Base-by-base conservation (phyloP, 2,888 invertebrate species). In the Copidosoma aretas region DNA sequence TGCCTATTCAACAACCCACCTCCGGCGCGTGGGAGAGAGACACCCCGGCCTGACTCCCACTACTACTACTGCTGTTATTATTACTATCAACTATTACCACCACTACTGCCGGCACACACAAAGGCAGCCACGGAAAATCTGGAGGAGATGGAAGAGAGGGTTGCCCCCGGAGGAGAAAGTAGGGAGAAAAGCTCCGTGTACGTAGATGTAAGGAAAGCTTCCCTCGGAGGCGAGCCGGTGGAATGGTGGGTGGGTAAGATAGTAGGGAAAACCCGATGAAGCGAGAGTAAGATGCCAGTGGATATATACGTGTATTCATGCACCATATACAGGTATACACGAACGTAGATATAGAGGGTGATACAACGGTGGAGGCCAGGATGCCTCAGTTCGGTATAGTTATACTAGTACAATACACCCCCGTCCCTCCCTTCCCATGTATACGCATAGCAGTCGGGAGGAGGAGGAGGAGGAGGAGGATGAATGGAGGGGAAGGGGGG, bases 271-370 rank as follows among this genome's bases (percentile, higher is more conserved):
- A 64, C 10, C 51, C 57, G 64, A 61, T 64, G 68, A 41, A 58
- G 60, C 52, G 49, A 46, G 64, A 63, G 63, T 57, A 57, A 70
- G 67, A 61, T 59, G 68, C 64, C 63, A 64, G 64, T 68, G 68
- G 64, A 64, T 64, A 64, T 60, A 41, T 67, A 41, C 32, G 32
- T 8, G 8, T 32, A 32, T 32, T 32, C 8, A 32, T 32, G 32
- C 32, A 32, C 32, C 32, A 32, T 32, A 32, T 32, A 32, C 32
- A 32, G 32, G 32, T 32, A 32, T 32, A 32, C 8, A 32, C 4
- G 32, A n/a, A n/a, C n/a, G n/a, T n/a, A n/a, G n/a, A n/a, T n/a
- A n/a, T n/a, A n/a, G 4, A 32, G 32, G 32, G 4, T 32, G 32
- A 32, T 32, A 32, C 32, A 32, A 32, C 32, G 32, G 32, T 32